Conservation (phyloP, 2,888 invertebrate genomes). For the Trachelus iudaicus region DNA sequence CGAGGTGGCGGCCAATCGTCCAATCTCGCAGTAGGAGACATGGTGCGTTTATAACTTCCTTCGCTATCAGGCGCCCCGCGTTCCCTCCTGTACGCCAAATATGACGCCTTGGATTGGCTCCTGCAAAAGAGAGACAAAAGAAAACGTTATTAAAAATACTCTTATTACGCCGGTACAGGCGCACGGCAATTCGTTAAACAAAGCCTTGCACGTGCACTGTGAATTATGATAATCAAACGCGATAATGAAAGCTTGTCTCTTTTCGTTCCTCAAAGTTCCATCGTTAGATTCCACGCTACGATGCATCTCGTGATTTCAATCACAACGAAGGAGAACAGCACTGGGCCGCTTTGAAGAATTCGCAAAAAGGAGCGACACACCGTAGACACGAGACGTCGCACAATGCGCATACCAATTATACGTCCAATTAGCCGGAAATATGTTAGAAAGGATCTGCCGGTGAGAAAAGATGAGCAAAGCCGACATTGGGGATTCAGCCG, state of each 20-base stretch:
- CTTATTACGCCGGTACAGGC: background rate
- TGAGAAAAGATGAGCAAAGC: background rate
- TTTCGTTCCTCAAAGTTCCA: background rate
- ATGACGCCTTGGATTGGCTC: conserved; percentile 83
- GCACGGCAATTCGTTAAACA: background rate
- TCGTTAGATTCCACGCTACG: background rate
- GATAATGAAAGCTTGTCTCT: background rate
- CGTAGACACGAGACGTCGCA: background rate
- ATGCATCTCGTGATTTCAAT: background rate
- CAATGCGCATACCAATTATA: background rate
- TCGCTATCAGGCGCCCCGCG: conserved; percentile 77
- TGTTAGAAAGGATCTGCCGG: background rate
- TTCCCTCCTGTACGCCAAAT: conserved; percentile 78
- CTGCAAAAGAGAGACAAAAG: conserved; percentile 64
- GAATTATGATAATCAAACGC: background rate
- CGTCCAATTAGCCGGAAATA: background rate
- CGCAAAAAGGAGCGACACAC: background rate
- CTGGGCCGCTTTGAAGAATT: background rate
- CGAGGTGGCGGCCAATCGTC: conserved; percentile 56
- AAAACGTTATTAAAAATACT: background rate
- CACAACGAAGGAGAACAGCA: background rate
- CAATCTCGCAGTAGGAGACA: conserved; percentile 71
- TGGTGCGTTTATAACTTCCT: conserved; percentile 80
- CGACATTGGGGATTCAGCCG: background rate
- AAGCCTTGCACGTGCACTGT: background rate